These are phyloP conservation scores for Pseudobourletiella spinata DNA, from an alignment of 1,140 invertebrate species.

Conservation along the genomic window DNA sequence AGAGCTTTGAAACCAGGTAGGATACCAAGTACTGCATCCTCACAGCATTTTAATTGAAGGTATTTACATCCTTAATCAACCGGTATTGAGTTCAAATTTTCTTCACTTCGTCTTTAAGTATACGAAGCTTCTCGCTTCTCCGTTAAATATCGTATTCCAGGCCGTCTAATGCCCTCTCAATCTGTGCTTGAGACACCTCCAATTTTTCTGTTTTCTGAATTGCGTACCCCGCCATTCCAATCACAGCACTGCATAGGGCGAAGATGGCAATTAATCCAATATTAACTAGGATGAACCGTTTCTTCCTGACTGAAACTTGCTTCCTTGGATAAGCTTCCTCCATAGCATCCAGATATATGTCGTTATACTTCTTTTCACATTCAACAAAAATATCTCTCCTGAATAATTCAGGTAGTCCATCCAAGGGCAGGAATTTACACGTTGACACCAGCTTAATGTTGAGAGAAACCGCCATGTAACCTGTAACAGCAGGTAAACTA, in stretches of 20 bases:
- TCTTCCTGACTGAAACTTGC: too few species aligned
- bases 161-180: background rate
- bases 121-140: too few species aligned
- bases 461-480: background rate
- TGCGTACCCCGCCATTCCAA: background rate
- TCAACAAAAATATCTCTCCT: background rate
- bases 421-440: slow-evolving; percentile 8
- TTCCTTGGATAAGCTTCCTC: slow-evolving; percentile 22
- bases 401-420: background rate
- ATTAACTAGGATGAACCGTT: too few species aligned
- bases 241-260: background rate
- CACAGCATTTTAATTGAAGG: too few species aligned
- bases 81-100: too few species aligned
- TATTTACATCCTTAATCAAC: too few species aligned
- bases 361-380: slow-evolving; percentile 15
- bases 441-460: slow-evolving; percentile 20
- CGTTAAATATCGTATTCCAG: background rate
- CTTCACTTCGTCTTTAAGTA: background rate
- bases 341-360: slow-evolving; percentile 9
- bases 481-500: too few species aligned
- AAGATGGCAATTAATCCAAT: too few species aligned
- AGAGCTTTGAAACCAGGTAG: too few species aligned
- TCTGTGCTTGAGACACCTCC: background rate
- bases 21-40: too few species aligned
- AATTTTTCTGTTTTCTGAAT: background rate